Evolutionary conservation across 2,888 invertebrate species (phyloP).

Genomic region (Beris chalybata): DNA sequence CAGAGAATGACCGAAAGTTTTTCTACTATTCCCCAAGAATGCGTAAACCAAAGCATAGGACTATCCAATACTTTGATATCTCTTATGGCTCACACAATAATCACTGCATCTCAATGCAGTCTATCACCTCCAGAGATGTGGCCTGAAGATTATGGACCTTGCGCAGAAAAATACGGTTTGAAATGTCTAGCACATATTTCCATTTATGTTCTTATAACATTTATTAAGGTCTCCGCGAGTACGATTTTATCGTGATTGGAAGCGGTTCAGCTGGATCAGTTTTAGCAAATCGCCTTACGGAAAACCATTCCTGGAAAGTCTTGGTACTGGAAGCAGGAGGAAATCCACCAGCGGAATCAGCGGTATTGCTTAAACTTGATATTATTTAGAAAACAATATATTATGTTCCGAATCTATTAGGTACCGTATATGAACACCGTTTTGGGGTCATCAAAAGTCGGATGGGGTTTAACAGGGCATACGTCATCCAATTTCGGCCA

Average conservation of each 20-base stretch:
- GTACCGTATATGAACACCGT: too few relatives aligned
- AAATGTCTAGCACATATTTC: too few relatives aligned
- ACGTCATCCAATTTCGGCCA: too few relatives aligned
- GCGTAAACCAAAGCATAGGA: constrained; percentile 45
- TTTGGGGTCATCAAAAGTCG: too few relatives aligned
- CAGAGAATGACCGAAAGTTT: too few relatives aligned
- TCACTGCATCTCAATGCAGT: constrained; percentile 62
- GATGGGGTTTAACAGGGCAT: too few relatives aligned
- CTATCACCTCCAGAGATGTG: constrained; percentile 59
- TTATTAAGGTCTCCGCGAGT: constrained; percentile 57
- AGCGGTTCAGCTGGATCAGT: constrained; percentile 80
- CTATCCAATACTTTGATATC: constrained; percentile 57
- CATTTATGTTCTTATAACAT: not conserved
- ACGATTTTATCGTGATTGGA: constrained; percentile 85
- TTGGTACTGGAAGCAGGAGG: constrained; percentile 59
- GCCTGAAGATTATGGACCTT: constrained; percentile 58
- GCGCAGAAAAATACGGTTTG: constrained; percentile 4
- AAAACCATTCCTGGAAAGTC: constrained; percentile 55
- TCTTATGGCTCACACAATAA: constrained; percentile 61
- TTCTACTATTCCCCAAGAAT: constrained; percentile 36
- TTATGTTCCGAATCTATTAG: constrained; percentile 43
- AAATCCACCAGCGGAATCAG: constrained; percentile 58
- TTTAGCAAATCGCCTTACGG: constrained; percentile 58
- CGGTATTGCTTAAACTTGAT: constrained; percentile 47
- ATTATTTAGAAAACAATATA: constrained; percentile 15